Base-by-base conservation (phyloP, 2,888 invertebrate species). In the Podotricha telesiphe region DNA sequence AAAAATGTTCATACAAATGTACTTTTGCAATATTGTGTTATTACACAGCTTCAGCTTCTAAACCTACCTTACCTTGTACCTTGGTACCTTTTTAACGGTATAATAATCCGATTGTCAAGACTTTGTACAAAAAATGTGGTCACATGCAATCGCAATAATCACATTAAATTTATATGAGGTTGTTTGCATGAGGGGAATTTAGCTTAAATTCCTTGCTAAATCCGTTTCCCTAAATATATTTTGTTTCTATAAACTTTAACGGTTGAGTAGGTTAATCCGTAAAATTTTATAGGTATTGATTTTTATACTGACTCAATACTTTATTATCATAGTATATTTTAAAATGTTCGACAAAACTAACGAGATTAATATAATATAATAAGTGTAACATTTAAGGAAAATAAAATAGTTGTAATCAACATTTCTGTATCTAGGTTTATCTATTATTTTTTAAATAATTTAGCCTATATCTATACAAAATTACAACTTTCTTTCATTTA, bases 81-180 rank as follows among this genome's bases (percentile, higher is more conserved):
- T n/a, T n/a, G 89, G 89, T 88, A 88, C 79, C 76, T 82, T 80
- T 83, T 84, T 86, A 86, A 88, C 88, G 88, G 89, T 86, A 73
- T 82, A 82, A 84, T 86, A 87, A 90, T 88, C 86, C 79, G 82
- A 86, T 88, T 84, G 83, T 82, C 81, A 81, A 80, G 82, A 85
- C 86, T 83, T 82, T 84, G 81, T 85, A 82, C 75, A 82, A 87
- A 88, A 85, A 86, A 82, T 78, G 75, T 75, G 80, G 77, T 81
- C 77, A 79, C 78, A 84, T 86, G 86, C 81, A 84, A 81, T 84
- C 83, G 83, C 87, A 87, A 83, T 88, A 87, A 89, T 87, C 85
- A 81, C 74, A 75, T 86, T 83, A 80, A 76, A 76, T 80, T 79
- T 75, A 69, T 80, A 76, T 79, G n/a, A 78, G 80, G 82, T 85